Evolutionary conservation across 2,113 vertebrate genomes (phyloP), one percentile per base, ranked within the genome.

Genomic region (Spea bombifrons): DNA sequence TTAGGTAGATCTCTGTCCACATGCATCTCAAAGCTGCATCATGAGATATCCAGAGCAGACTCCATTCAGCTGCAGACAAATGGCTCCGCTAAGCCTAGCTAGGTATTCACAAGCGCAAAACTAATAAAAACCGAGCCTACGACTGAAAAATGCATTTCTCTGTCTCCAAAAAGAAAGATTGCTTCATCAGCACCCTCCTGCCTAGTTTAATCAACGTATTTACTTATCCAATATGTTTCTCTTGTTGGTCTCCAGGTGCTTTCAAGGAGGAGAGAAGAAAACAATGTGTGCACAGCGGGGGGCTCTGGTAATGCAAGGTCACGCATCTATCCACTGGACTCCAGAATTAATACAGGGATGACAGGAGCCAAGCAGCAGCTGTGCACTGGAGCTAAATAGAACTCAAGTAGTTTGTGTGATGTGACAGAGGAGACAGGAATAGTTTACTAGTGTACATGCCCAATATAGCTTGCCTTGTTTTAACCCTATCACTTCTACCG

Each of bases 161-260:
- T 70, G 61, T 63, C 66, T 57, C 55, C 55, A 55, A 15, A 47
- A 9, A 63, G 73, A 82, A 83, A 81, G 15, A 12, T 67, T 49
- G 46, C 50, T 64, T 75, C 74, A 45, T 75, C 78, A 55, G 74
- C 74, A 55, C 86, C 86, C 12, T 74, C 83, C 78, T 68, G 83
- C 80, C 86, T 69, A 64, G 66, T 85, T 83, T 84, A 77, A 90
- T 87, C 84, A 83, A 81, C 85, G 82, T 84, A 70, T 16, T 68
- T 80, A 80, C 73, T 83, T 49, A 79, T 75, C 82, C 87, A 85
- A 79, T 83, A 85, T 84, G 78, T 68, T 85, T 87, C 84, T 80
- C 84, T 68, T 76, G 83, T 59, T 75, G 86, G 83, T 85, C 85
- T 85, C 84, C 79, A 84, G 87, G 86, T 87, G 83, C 84, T 73